Conservation (phyloP, 2,888 invertebrate species). For the Nomada hirtipes region DNA sequence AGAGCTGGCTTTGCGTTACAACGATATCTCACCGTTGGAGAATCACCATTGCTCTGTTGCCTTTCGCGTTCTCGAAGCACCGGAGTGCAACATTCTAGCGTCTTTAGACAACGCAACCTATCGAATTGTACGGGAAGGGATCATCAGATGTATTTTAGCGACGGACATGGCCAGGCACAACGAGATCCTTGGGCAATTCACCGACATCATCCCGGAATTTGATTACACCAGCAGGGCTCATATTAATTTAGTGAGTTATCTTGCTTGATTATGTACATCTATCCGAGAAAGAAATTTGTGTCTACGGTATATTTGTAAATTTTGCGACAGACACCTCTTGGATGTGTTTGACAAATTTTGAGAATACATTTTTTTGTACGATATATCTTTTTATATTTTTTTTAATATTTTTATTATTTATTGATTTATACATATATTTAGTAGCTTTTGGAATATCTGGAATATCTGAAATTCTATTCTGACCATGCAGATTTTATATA, state of each 20-base stretch:
- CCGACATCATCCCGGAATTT: slow-evolving; percentile 88
- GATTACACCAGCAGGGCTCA: slow-evolving; percentile 89
- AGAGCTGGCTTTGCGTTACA: slow-evolving; percentile 92
- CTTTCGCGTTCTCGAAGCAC: slow-evolving; percentile 91
- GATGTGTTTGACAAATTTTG: no score
- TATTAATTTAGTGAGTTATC: slow-evolving; percentile 88
- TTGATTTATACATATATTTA: not conserved
- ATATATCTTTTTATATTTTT: no score
- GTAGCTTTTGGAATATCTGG: no score
- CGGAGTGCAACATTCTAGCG: slow-evolving; percentile 92
- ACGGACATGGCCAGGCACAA: slow-evolving; percentile 93
- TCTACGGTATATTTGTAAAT: no score
- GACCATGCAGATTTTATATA: no score
- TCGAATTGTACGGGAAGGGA: slow-evolving; percentile 90
- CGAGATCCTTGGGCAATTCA: slow-evolving; percentile 90
- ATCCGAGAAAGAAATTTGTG: no score
- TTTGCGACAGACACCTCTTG: no score
- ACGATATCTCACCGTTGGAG: slow-evolving; percentile 94
- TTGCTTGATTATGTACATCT: not conserved
- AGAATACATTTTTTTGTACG: no score
- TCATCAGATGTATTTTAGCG: slow-evolving; percentile 91
- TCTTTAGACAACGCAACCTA: slow-evolving; percentile 88
- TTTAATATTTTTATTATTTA: not conserved
- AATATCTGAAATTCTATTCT: no score
- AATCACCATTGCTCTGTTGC: slow-evolving; percentile 95